Evolutionary conservation across 2,888 invertebrate genomes (phyloP).

Genomic region (Epirrhoe tristata): DNA sequence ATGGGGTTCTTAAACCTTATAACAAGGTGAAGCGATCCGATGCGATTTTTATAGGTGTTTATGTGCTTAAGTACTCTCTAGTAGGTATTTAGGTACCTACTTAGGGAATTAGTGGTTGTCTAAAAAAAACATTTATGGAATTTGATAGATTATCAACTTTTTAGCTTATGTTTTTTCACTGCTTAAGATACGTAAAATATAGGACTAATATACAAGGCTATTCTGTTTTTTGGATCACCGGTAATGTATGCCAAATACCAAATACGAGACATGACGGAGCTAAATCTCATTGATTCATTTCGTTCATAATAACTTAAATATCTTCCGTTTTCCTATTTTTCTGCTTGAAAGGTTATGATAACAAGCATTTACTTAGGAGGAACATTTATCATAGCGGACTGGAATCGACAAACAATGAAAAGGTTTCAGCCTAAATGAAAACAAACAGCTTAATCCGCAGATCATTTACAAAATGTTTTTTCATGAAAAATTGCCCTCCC

Average conservation of each 20-base stretch:
- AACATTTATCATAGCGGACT: not conserved
- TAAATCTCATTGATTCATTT: not conserved
- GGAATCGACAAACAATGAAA: constrained; percentile 1
- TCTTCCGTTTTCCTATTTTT: not conserved
- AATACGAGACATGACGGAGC: not conserved
- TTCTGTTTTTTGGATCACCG: no score
- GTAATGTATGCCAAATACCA: not conserved
- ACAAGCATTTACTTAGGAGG: not conserved
- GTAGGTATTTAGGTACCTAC: no score
- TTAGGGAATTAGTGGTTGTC: no score
- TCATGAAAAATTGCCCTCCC: constrained; percentile 5
- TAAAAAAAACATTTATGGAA: no score
- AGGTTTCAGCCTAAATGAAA: not conserved
- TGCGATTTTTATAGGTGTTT: not conserved
- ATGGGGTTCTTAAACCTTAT: not conserved
- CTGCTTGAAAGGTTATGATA: not conserved
- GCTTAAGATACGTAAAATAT: no score
- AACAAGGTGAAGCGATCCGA: not conserved
- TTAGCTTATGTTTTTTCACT: no score
- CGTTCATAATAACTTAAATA: not conserved
- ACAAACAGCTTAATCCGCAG: constrained; percentile 1
- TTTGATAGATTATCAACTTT: no score
- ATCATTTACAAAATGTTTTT: constrained; percentile 6
- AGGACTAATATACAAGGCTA: no score
- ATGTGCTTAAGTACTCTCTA: no score